Evolutionary conservation across 1,140 invertebrate genomes (phyloP).

Genomic region (Drosophila funebris): DNA sequence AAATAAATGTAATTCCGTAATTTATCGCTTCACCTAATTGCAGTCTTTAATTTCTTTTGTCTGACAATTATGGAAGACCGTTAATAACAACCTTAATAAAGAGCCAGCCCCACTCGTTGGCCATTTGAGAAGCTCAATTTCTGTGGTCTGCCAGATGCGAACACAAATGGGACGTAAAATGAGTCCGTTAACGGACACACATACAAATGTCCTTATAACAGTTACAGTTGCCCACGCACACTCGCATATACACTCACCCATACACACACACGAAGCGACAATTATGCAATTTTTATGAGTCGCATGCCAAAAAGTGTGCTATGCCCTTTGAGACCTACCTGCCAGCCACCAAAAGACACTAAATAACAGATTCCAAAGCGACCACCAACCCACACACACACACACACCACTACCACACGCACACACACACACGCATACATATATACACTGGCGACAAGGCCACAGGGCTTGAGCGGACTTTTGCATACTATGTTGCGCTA

Average conservation of each 20-base stretch:
- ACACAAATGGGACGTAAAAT: conserved; percentile 69
- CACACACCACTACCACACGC: not conserved
- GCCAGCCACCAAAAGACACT: conserved; percentile 40
- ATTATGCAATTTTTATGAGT: conserved; percentile 77
- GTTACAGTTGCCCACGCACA: conserved; percentile 12
- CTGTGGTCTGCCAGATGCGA: conserved; percentile 61
- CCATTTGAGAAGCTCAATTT: conserved; percentile 26
- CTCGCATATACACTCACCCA: not conserved
- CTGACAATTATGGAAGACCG: conserved; percentile 19
- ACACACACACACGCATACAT: not conserved
- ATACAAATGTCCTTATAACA: conserved; percentile 5
- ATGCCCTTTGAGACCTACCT: conserved; percentile 56
- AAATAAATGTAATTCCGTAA: conserved; percentile 21
- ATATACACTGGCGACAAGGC: conserved; percentile 34
- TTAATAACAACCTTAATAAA: conserved; percentile 39
- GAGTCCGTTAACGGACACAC: conserved; percentile 29
- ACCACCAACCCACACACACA: not conserved
- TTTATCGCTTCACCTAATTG: conserved; percentile 16
- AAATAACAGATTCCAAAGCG: conserved; percentile 40
- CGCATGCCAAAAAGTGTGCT: conserved; percentile 60
- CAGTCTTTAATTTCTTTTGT: not conserved
- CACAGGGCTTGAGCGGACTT: conserved; percentile 18
- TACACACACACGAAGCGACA: conserved; percentile 52
- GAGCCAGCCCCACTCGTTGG: conserved; percentile 1
- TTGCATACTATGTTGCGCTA: conserved; percentile 16